Base-by-base conservation (phyloP, 2,888 invertebrate species). In the Drosophila nr. medialis region DNA sequence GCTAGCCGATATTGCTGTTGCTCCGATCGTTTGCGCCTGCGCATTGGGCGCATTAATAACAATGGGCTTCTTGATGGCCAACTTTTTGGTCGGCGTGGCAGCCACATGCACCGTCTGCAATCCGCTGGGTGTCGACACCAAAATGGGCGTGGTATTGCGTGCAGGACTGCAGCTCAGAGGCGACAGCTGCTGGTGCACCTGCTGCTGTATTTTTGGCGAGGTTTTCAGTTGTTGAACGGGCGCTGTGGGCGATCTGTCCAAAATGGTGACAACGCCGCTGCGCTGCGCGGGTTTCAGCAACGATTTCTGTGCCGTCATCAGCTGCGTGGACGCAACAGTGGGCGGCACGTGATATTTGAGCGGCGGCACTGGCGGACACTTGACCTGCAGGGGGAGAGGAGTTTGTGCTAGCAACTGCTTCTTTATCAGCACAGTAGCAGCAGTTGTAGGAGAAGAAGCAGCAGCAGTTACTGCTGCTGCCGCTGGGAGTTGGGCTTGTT, bases 21-120 rank as follows among this genome's bases (percentile, higher is more conserved):
- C 48, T 2, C 27, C 27, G 3, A 50, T 11, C n/a, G 55, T 4
- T 15, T 27, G n/a, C n/a, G 53, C 11, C 18, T 77, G 75, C 67
- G 75, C 32, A n/a, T 55, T 55, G 18, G 77, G 18, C 8, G 61
- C 50, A 42, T 67, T 72, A 8, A 92, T 90, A n/a, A 92, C 81
- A 24, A 92, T 88, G 4, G 92, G 89, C 63, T 92, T 92, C 54
- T 90, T 92, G 11, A 92, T 83, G 6, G 90, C 83, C 49, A 91
- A 72, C 67, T 90, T 89, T 34, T 91, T 91, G 40, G 84, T 65
- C 29, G 83, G 74, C 24, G 80, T 90, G 30, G 91, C 80, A 5
- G 93, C 91, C 21, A 93, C 91, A 73, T 93, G 93, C 2, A 93
- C 92, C 2, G 93, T 92, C 80, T 93, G 93, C 8, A 93, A 71